Evolutionary conservation across 2,888 invertebrate genomes (phyloP).

Genomic region (Acanthopleura granulata): DNA sequence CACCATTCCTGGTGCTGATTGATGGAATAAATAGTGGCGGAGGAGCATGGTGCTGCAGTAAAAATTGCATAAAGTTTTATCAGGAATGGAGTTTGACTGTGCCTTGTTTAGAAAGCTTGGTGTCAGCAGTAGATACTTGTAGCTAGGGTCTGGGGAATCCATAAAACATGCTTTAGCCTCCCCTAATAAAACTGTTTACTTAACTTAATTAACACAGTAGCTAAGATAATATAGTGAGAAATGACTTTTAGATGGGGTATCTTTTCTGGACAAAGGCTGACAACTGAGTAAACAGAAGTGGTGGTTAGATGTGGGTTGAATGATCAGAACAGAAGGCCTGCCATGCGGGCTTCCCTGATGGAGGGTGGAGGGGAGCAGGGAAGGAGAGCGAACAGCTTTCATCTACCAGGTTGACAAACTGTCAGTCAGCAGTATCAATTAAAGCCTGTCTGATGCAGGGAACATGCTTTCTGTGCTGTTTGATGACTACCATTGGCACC

Average conservation of each 20-base stretch:
- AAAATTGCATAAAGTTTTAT: no score
- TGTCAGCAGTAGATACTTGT: no score
- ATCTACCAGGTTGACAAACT: not conserved
- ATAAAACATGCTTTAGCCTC: no score
- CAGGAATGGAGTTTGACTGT: no score
- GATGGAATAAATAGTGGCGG: no score
- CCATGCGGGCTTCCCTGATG: no score
- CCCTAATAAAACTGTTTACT: slow-evolving; percentile 3
- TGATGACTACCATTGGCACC: not conserved
- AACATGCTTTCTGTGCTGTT: not conserved
- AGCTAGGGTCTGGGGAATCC: no score
- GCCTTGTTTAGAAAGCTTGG: no score
- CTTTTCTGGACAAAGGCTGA: not conserved
- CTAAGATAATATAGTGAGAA: not conserved
- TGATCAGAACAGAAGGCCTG: no score
- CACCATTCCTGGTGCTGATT: no score
- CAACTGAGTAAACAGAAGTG: slow-evolving; percentile 5
- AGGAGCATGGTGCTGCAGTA: no score
- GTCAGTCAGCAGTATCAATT: slow-evolving; percentile 5
- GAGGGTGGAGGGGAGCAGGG: not conserved
- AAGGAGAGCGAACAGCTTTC: not conserved
- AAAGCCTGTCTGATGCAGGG: not conserved
- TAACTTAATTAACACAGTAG: slow-evolving; percentile 3
- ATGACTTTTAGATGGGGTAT: slow-evolving; percentile 7
- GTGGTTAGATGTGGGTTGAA: not conserved